These are phyloP conservation scores for Sebastes reedi DNA, from an alignment of 2,797 vertebrate species.

Conservation along the genomic window DNA sequence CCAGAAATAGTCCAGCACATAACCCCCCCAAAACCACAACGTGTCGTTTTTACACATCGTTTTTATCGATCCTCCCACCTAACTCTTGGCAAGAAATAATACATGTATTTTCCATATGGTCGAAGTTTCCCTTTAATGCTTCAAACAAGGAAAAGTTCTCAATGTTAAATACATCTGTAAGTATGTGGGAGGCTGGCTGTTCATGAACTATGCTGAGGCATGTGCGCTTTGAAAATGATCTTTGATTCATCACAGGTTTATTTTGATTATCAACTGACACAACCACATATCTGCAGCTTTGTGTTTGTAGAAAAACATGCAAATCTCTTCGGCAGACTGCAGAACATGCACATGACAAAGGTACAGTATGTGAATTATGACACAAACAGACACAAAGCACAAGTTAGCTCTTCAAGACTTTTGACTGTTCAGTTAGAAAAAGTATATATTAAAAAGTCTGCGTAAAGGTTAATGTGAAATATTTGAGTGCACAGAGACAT, in stretches of 20 bases:
- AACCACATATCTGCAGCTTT: background rate
- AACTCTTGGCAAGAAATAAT: background rate
- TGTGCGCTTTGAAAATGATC: background rate
- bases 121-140: background rate
- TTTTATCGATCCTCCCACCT: background rate
- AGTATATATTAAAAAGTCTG: background rate
- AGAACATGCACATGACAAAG: slow-evolving; percentile 16
- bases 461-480: background rate
- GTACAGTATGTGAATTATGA: background rate
- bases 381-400: background rate
- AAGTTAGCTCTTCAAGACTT: background rate
- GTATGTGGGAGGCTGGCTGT: background rate
- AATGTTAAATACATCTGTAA: background rate
- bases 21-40: background rate
- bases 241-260: background rate
- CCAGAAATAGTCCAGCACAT: background rate
- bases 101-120: background rate
- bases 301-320: slow-evolving; percentile 13
- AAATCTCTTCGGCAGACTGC: slow-evolving; percentile 1
- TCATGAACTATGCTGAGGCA: background rate
- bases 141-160: no score
- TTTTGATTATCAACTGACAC: background rate
- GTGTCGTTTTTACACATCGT: no score
- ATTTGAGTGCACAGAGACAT: background rate
- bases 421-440: background rate